Evolutionary conservation across 2,113 vertebrate genomes (phyloP).

Genomic region (Tursiops truncatus): DNA sequence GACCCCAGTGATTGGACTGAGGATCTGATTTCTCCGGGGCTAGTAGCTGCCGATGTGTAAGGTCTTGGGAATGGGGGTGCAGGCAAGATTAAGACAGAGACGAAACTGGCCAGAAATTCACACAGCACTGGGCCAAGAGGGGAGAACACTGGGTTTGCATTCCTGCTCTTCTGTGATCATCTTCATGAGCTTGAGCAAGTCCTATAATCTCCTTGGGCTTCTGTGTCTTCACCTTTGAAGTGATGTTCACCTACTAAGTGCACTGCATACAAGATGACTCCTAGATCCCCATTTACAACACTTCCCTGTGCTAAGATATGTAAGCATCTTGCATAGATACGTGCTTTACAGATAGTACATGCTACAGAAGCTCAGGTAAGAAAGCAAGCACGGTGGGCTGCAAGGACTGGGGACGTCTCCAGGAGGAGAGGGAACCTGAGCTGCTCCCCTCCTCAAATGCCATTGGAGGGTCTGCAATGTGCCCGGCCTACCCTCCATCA

Average conservation of each 20-base stretch:
- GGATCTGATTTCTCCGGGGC: not conserved
- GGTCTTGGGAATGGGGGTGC: not conserved
- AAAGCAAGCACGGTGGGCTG: no score
- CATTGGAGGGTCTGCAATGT: fast-evolving
- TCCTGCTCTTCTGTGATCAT: not conserved
- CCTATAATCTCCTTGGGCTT: not conserved
- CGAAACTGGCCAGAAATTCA: not conserved
- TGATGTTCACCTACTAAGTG: not conserved
- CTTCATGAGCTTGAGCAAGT: not conserved
- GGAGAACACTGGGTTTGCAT: not conserved
- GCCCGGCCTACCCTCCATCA: not conserved
- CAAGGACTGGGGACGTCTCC: no score
- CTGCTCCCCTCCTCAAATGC: not conserved
- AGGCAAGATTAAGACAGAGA: not conserved
- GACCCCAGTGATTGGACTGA: not conserved
- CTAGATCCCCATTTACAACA: no score
- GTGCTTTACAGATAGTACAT: fast-evolving
- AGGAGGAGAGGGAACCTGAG: not conserved
- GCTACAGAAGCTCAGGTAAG: not conserved
- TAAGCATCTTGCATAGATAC: not conserved
- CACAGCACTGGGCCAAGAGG: fast-evolving
- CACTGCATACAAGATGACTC: not conserved
- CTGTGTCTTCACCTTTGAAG: not conserved
- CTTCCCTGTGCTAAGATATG: no score
- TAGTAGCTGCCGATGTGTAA: fast-evolving